phyloP scores from a whole-genome alignment of 92 coral and sea anemone genomes.

The Zoanthus solanderi region DNA sequence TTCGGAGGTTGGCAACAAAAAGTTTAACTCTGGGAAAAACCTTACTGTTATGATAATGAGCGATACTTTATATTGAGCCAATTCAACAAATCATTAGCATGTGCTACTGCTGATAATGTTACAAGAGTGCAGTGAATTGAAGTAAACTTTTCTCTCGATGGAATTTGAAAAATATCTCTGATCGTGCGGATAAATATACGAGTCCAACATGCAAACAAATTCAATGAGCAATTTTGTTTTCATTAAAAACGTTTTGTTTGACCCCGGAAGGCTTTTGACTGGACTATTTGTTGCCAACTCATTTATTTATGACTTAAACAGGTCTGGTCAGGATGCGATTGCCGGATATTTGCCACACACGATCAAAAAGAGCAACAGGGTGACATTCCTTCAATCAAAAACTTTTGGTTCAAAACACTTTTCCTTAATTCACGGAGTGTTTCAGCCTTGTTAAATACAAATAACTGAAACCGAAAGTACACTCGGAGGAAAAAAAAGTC shows the following conservation, averaged over 20 bases:
- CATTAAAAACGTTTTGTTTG: constrained; percentile 20
- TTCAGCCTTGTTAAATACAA: too few species aligned
- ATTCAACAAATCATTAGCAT: too few species aligned
- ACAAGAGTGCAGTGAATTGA: neutral
- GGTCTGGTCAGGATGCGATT: neutral
- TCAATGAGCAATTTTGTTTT: neutral
- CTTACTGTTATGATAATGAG: too few species aligned
- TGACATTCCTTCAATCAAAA: neutral
- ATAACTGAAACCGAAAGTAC: too few species aligned
- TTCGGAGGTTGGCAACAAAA: too few species aligned
- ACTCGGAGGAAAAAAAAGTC: too few species aligned
- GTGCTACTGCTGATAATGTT: neutral
- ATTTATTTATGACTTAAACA: neutral
- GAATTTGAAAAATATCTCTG: constrained; percentile 9
- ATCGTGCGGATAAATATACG: constrained; percentile 1
- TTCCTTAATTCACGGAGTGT: neutral
- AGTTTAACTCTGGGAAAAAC: too few species aligned
- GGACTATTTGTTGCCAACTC: neutral
- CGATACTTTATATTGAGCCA: too few species aligned
- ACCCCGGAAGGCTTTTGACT: constrained; percentile 11
- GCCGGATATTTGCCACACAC: neutral
- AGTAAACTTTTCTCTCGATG: neutral
- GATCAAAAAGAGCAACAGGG: neutral
- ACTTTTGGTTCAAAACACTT: neutral
- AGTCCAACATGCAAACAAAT: neutral